Evolutionary conservation across 2,113 vertebrate genomes (phyloP).

Genomic region (Butorides virescens): DNA sequence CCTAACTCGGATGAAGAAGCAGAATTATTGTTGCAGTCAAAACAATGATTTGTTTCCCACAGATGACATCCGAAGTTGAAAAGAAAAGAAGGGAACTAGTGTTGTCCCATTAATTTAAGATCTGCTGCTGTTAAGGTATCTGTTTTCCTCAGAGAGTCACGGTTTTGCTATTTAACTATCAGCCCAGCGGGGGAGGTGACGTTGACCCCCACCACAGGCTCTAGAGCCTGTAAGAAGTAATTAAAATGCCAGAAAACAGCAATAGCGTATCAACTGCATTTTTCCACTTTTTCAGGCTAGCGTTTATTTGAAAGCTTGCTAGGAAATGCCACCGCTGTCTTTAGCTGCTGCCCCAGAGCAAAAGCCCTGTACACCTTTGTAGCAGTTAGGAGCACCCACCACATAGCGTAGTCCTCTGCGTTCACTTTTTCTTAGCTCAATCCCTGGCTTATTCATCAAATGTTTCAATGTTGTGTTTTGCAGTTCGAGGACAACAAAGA

Average conservation of each 20-base stretch:
- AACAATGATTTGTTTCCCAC: background rate
- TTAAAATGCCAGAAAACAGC: background rate
- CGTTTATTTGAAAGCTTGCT: background rate
- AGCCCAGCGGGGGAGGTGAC: background rate
- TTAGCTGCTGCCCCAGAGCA: background rate
- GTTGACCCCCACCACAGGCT: background rate
- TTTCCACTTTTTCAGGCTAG: rapidly evolving
- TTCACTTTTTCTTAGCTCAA: background rate
- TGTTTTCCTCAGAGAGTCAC: background rate
- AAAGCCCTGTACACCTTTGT: background rate
- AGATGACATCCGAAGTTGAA: background rate
- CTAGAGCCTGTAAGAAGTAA: background rate
- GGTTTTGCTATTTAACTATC: background rate
- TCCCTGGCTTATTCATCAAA: background rate
- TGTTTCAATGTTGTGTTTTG: background rate
- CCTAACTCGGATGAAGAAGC: background rate
- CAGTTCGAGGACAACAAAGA: conserved; percentile 39
- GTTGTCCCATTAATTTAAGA: background rate
- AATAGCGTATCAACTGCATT: background rate
- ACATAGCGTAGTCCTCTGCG: background rate
- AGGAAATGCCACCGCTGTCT: background rate
- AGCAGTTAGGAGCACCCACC: background rate
- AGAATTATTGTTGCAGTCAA: background rate
- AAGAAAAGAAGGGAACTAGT: background rate
- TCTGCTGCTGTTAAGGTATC: background rate